Evolutionary conservation across 2,797 vertebrate genomes (phyloP), one percentile per base, ranked within the genome.

Genomic region (Menidia menidia): DNA sequence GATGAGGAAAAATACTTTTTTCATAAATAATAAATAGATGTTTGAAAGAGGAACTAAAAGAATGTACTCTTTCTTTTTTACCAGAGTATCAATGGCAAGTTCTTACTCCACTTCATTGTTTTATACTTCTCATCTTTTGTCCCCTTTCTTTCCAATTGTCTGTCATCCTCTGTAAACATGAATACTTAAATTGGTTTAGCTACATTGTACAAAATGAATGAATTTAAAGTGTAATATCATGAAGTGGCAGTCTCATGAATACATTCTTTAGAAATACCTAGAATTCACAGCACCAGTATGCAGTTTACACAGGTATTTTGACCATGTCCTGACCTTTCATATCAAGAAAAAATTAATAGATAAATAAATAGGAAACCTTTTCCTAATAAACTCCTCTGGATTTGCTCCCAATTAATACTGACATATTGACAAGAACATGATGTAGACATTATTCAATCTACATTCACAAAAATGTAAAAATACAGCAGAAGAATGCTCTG

Each of bases 111-210:
- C 60, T 60, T 57, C 16, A 55, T 4, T 58, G 7, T 1, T 58
- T 2, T 45, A 2, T 19, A 52, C 45, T 13, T 47, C 32, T 68
- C 11, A 33, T 64, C 35, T 51, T 6, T 42, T 30, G 44, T 35
- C n/a, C n/a, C 3, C 31, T 60, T 60, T 48, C 10, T 39, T 2
- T 39, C 7, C 39, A 16, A 16, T 51, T 64, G 54, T 35, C 35
- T 14, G 59, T 55, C 69, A 84, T 79, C 63, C 63, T 73, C 45
- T 12, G 60, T 54, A 61, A 59, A 81, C 15, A 9, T 52, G n/a
- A 76, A 52, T 61, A 65, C 45, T 12, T 59, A 25, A 68, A 64
- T 73, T 81, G 33, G 6, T 73, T 62, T 68, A 31, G 4, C 30
- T 9, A 69, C 52, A 2, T 25, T 25, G 25, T 25, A 25, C 25